Percentiles rank a stretch among this genome's conserved stretches.
Evolutionary conservation across 2,113 vertebrate species (phyloP).

Genomic region (Chaetodon auriga): DNA sequence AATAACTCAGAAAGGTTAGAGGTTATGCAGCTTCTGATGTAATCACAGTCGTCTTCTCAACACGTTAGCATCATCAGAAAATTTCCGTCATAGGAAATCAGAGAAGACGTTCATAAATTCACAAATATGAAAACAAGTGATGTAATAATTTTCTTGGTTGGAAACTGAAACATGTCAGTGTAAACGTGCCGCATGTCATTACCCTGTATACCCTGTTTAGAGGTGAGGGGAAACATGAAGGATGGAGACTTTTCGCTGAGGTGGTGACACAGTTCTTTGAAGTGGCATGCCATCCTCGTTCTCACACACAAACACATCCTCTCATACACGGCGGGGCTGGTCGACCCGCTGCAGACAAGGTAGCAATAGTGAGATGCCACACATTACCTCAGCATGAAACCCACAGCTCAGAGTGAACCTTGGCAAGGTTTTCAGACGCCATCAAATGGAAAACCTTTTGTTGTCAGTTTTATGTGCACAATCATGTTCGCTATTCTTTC

Average conservation of each 20-base stretch:
- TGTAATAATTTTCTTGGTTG: background rate
- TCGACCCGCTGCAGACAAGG: slow-evolving; percentile 11
- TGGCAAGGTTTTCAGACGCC: background rate
- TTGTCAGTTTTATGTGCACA: background rate
- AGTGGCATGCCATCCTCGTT: slow-evolving; percentile 42
- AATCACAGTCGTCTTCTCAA: background rate
- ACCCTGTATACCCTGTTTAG: background rate
- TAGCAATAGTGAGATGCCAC: background rate
- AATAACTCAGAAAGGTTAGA: background rate
- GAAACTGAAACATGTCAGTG: slow-evolving; percentile 16
- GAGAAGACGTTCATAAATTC: background rate
- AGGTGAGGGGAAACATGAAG: background rate
- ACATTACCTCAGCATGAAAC: slow-evolving; percentile 1
- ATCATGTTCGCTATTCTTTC: background rate
- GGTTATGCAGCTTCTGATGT: background rate
- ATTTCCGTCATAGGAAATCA: background rate
- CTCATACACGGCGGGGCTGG: background rate
- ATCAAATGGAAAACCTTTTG: slow-evolving; percentile 41
- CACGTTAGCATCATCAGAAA: background rate
- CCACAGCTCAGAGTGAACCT: background rate
- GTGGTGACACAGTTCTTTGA: slow-evolving; percentile 53
- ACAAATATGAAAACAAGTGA: background rate
- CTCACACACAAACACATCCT: slow-evolving; percentile 19
- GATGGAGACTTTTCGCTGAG: slow-evolving; percentile 38
- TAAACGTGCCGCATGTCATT: background rate